phyloP scores from a whole-genome alignment of 1,140 invertebrate genomes.

The Nilaparvata lugens region DNA sequence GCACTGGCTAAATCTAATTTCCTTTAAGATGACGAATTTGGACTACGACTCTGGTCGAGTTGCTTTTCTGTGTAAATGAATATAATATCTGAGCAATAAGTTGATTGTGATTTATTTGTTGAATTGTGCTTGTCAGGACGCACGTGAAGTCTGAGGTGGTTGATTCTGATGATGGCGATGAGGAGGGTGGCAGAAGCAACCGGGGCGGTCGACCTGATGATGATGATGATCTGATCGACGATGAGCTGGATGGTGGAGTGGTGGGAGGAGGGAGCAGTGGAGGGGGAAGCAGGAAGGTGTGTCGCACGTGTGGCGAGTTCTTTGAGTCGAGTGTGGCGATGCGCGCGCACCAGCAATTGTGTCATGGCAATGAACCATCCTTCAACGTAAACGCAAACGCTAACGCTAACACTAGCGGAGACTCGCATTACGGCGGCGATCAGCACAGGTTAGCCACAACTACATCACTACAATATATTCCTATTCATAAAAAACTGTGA shows the following conservation, averaged over 20 bases:
- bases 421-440: conserved; percentile 41
- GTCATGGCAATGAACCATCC: no score
- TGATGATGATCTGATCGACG: not conserved
- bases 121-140: not conserved
- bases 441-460: no score
- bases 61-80: no score
- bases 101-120: not conserved
- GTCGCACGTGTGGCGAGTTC: conserved; percentile 64
- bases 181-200: no score
- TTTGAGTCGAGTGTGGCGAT: conserved; percentile 62
- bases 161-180: not conserved
- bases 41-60: no score
- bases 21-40: no score
- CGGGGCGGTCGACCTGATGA: no score
- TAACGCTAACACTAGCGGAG: conserved; percentile 42
- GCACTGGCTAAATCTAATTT: no score
- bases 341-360: conserved; percentile 44
- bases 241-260: conserved; percentile 29
- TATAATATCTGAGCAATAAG: not conserved
- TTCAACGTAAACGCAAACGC: no score
- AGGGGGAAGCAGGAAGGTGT: conserved; percentile 46
- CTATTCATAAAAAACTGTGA: no score
- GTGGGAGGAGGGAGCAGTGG: conserved; percentile 38
- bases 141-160: conserved; percentile 20
- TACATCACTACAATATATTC: not conserved